phyloP scores from a whole-genome alignment of 2,113 vertebrate species.

The Mormoops blainvillei region DNA sequence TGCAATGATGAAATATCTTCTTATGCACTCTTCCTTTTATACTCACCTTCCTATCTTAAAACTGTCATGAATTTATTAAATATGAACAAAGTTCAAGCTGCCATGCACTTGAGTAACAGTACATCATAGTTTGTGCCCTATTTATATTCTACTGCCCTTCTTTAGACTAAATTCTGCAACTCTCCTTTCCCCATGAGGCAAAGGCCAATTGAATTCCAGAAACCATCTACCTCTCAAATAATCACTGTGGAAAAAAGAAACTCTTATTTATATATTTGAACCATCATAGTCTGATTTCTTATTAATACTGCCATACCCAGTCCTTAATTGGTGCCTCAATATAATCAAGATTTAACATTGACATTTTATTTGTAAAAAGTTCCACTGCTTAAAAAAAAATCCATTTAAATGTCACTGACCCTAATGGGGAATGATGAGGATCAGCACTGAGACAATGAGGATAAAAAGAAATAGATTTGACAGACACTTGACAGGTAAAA shows the following conservation, averaged over 20 bases:
- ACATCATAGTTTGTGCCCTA: neutral
- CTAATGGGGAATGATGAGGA: neutral
- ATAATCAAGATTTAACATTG: neutral
- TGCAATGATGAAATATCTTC: neutral
- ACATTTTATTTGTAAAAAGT: neutral
- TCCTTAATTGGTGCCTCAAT: neutral
- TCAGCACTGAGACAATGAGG: neutral
- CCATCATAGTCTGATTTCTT: neutral
- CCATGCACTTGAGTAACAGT: neutral
- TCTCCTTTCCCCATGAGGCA: neutral
- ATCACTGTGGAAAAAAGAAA: neutral
- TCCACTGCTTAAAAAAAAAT: neutral
- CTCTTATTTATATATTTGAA: neutral
- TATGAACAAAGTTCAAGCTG: slow-evolving; percentile 8
- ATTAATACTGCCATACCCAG: neutral
- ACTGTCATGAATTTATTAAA: neutral
- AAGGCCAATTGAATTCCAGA: neutral
- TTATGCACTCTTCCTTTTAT: neutral
- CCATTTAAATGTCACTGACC: neutral
- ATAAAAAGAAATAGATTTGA: neutral
- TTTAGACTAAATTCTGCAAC: neutral
- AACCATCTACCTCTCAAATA: neutral
- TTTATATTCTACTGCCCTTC: neutral
- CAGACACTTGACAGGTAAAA: neutral
- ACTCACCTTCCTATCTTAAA: slow-evolving; percentile 9